Conservation (phyloP, 2,797 vertebrate genomes). For the Chiloscyllium punctatum region DNA sequence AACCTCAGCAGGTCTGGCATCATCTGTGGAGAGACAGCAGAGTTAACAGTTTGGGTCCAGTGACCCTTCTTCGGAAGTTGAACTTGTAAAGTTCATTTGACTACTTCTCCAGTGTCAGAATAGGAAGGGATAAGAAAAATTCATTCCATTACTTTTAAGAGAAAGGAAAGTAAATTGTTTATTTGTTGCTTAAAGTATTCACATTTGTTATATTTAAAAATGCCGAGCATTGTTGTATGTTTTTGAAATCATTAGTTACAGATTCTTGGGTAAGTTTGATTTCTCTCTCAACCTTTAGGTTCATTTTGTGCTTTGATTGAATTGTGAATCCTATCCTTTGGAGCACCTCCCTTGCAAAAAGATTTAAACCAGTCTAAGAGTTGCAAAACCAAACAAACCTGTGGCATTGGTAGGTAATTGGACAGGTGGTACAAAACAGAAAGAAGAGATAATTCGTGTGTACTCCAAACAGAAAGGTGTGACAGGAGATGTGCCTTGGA, state of each 20-base stretch:
- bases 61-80: too few species aligned
- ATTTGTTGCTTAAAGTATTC: not conserved
- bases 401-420: too few species aligned
- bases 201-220: not conserved
- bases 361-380: not conserved
- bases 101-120: not conserved
- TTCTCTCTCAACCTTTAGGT: not conserved
- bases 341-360: too few species aligned
- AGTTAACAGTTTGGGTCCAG: too few species aligned
- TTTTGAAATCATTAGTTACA: not conserved
- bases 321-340: not conserved
- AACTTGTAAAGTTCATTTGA: not conserved
- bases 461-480: too few species aligned
- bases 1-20: too few species aligned
- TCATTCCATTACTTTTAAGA: not conserved
- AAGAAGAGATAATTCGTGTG: too few species aligned
- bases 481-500: too few species aligned
- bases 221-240: too few species aligned
- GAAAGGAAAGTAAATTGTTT: not conserved
- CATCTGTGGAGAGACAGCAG: too few species aligned
- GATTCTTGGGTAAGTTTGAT: not conserved
- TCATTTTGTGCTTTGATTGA: not conserved
- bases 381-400: too few species aligned
- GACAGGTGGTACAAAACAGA: too few species aligned
- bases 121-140: not conserved